Conservation (phyloP, 2,888 invertebrate species). For the Lasioglossum calceatum region DNA sequence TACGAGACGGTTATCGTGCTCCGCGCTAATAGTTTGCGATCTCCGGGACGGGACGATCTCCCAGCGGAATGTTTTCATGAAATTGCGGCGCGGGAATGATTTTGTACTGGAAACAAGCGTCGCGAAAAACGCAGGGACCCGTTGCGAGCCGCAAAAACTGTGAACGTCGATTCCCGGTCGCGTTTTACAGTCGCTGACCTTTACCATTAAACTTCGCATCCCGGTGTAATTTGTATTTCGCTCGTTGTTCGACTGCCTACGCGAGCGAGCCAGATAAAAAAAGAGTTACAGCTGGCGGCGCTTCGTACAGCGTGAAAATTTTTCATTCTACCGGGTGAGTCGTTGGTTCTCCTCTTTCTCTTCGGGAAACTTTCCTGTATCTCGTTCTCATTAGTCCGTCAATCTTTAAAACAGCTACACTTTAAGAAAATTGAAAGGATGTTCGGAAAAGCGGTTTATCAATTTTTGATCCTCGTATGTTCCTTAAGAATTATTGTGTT, state of each 20-base stretch:
- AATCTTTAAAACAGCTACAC: neutral
- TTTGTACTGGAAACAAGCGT: neutral
- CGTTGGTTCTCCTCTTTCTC: neutral
- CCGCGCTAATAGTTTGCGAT: neutral
- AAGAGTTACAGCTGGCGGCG: neutral
- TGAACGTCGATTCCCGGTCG: slow-evolving; percentile 56
- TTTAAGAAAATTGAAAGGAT: too few relatives aligned
- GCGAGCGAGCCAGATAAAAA: neutral
- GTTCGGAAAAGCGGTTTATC: too few relatives aligned
- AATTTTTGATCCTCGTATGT: too few relatives aligned
- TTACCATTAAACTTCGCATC: slow-evolving; percentile 36
- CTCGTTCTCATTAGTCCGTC: neutral
- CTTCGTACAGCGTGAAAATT: neutral
- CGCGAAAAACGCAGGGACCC: slow-evolving; percentile 58
- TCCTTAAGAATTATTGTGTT: too few relatives aligned
- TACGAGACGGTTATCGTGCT: neutral
- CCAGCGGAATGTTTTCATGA: neutral
- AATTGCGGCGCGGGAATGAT: neutral
- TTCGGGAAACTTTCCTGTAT: neutral
- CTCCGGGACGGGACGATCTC: neutral
- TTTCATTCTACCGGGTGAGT: neutral
- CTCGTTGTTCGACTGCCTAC: slow-evolving; percentile 1
- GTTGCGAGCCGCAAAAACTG: slow-evolving; percentile 44
- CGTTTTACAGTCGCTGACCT: slow-evolving; percentile 52
- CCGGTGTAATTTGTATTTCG: slow-evolving; percentile 1